Evolutionary conservation across 2,113 vertebrate genomes (phyloP), one percentile per base, ranked within the genome.

Genomic region (Semicossyphus pulcher): DNA sequence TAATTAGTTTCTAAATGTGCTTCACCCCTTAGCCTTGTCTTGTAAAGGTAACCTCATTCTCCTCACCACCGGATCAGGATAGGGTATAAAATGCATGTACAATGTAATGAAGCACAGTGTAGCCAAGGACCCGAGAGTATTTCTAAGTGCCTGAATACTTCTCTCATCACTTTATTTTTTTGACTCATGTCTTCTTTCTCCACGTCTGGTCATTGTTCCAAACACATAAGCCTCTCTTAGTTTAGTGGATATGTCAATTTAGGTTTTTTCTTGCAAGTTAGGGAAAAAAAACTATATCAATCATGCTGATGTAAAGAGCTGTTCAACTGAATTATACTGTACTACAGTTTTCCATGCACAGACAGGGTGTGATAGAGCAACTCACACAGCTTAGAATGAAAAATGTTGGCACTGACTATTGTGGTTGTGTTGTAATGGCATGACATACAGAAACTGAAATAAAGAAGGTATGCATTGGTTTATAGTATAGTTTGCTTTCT

Each of bases 61-160:
- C 64, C 81, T 87, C 75, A 63, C 26, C 59, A 85, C 73, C 20
- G 78, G 72, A 79, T 59, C 54, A 58, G 62, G 75, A 84, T 70
- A 18, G 74, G 82, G 32, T 73, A 65, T 73, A 53, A 79, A 42
- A 69, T 76, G 89, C 86, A 89, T 89, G 88, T 83, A 76, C 57
- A 41, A 74, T 79, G 83, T 90, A 60, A 74, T 23, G 84, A 90
- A 92, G 91, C 93, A 91, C 87, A 92, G 90, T 90, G 90, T 90
- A 93, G 92, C 93, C 93, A 93, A 92, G 94, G 91, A 92, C 73
- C 62, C 20, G 77, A 85, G 80, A 92, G 90, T 84, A 87, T 92
- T 90, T 92, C 80, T 89, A 94, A 95, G 94, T 94, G 94, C 93
- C 94, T 95, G 91, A 93, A 93, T 90, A 83, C 63, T 77, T 88